Evolutionary conservation across 2,888 invertebrate genomes (phyloP).

Genomic region (Ectemnius cavifrons): DNA sequence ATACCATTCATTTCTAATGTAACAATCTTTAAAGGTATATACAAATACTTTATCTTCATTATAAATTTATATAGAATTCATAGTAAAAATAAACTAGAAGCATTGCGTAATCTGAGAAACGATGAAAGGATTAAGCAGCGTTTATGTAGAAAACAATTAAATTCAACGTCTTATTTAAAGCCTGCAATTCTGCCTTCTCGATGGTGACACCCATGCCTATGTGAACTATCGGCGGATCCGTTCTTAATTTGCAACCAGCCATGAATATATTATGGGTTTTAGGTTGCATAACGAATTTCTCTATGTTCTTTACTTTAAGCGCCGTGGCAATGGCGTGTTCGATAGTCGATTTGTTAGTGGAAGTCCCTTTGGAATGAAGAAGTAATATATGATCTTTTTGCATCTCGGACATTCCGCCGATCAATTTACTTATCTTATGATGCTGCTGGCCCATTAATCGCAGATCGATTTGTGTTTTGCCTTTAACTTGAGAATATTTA

Average conservation of each 20-base stretch:
- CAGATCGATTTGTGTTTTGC: background rate
- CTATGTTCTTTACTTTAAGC: background rate
- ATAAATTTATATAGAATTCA: no score
- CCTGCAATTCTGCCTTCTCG: slow-evolving; percentile 16
- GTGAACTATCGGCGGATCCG: slow-evolving; percentile 16
- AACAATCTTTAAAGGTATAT: no score
- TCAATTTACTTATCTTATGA: background rate
- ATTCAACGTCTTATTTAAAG: slow-evolving; percentile 16
- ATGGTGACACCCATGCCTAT: slow-evolving; percentile 18
- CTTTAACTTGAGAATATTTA: background rate
- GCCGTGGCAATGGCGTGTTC: background rate
- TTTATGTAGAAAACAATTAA: background rate
- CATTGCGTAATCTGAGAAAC: no score
- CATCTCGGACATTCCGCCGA: background rate
- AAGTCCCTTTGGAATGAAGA: background rate
- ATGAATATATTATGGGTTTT: background rate
- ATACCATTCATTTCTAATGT: no score
- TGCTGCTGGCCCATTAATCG: background rate
- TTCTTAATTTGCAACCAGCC: slow-evolving; percentile 4
- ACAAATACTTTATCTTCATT: no score
- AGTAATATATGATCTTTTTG: background rate
- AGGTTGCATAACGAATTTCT: background rate
- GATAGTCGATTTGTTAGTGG: background rate
- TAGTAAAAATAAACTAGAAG: no score
- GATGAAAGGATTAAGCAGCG: background rate